Evolutionary conservation across 2,888 invertebrate species (phyloP).

Genomic region (Laspeyria flexula): DNA sequence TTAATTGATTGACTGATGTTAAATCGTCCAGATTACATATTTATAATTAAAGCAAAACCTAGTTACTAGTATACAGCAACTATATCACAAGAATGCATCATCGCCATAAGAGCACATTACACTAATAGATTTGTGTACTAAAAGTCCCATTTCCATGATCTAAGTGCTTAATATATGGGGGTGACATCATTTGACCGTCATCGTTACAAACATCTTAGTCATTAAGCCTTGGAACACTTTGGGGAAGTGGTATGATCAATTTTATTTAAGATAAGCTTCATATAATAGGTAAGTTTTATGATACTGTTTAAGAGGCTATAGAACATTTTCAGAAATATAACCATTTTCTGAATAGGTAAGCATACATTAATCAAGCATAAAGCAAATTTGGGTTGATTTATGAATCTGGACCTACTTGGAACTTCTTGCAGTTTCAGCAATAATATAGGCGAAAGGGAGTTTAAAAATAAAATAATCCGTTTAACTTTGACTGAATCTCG

Average conservation of each 20-base stretch:
- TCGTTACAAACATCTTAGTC: slow-evolving; percentile 33
- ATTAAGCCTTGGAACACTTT: slow-evolving; percentile 15
- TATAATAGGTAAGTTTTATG: not conserved
- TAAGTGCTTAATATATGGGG: slow-evolving; percentile 16
- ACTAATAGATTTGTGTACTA: not conserved
- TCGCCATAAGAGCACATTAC: not conserved
- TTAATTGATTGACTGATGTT: too few species aligned
- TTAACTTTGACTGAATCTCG: too few species aligned
- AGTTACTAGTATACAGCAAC: not conserved
- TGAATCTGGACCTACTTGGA: too few species aligned
- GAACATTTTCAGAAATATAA: not conserved
- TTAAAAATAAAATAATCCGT: too few species aligned
- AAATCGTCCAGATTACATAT: too few species aligned
- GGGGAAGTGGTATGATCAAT: slow-evolving; percentile 19
- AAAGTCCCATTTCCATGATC: slow-evolving; percentile 9
- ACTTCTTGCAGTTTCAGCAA: too few species aligned
- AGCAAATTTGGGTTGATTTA: too few species aligned
- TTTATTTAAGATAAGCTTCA: slow-evolving; percentile 7
- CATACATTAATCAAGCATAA: too few species aligned
- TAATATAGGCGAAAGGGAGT: too few species aligned
- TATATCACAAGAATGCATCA: not conserved
- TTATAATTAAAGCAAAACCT: not conserved
- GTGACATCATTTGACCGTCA: slow-evolving; percentile 26
- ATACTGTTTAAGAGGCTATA: not conserved
- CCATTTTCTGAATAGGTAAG: too few species aligned